Conservation (phyloP, 2,888 invertebrate genomes). For the Drosophila longiperda region DNA sequence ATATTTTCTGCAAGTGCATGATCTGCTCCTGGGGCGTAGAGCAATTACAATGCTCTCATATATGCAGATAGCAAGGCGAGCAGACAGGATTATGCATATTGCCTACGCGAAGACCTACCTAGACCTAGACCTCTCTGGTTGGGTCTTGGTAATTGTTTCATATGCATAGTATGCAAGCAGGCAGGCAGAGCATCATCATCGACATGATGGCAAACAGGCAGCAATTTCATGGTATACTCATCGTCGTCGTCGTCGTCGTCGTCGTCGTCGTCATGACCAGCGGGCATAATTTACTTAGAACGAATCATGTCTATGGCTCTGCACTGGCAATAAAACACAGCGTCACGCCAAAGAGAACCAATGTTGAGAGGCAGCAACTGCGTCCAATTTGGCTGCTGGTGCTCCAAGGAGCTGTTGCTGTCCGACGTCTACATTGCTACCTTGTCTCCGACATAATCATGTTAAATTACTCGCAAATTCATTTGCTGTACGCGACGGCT, state of each 20-base stretch:
- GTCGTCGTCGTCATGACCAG: constrained; percentile 68
- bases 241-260: not conserved
- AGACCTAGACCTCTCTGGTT: constrained; percentile 38
- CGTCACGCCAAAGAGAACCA: constrained; percentile 64
- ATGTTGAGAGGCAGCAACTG: constrained; percentile 62
- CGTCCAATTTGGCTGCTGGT: constrained; percentile 66
- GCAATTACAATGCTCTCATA: constrained; percentile 76
- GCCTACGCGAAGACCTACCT: constrained; percentile 1
- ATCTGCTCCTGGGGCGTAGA: constrained; percentile 27
- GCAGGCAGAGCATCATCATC: constrained; percentile 28
- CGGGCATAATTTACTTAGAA: constrained; percentile 81
- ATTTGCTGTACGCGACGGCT: constrained; percentile 78
- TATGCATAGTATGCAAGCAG: constrained; percentile 56
- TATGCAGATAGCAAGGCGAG: constrained; percentile 34
- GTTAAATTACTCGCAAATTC: constrained; percentile 83
- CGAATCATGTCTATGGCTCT: constrained; percentile 73
- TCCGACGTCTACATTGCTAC: constrained; percentile 77
- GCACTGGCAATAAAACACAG: constrained; percentile 75
- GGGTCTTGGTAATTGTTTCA: constrained; percentile 80
- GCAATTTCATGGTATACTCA: constrained; percentile 68
- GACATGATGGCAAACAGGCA: constrained; percentile 34
- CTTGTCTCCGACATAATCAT: constrained; percentile 82
- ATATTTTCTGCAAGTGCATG: constrained; percentile 62
- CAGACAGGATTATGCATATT: constrained; percentile 44
- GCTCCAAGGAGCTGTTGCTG: constrained; percentile 52